Evolutionary conservation across 2,888 invertebrate species (phyloP).

Genomic region (Trachelus iudaicus): DNA sequence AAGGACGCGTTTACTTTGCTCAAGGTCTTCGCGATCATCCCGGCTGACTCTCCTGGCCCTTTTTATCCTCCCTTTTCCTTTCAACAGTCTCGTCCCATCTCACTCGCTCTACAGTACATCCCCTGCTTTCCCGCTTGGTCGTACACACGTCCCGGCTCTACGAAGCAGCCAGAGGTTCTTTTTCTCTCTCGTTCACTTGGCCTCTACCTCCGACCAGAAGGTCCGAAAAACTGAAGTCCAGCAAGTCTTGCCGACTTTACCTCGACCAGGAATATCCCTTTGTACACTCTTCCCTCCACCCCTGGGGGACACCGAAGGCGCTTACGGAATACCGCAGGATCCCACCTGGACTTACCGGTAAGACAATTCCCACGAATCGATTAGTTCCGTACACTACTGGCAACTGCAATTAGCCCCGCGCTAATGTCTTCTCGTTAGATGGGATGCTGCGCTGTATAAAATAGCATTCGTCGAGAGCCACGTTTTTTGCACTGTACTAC

Average conservation of each 20-base stretch:
- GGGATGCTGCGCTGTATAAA: not conserved
- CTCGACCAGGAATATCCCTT: not conserved
- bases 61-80: not conserved
- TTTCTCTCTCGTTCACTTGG: not conserved
- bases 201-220: not conserved
- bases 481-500: not conserved
- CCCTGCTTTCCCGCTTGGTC: not conserved
- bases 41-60: not conserved
- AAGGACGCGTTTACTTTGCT: constrained; percentile 24
- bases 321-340: not conserved
- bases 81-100: not conserved
- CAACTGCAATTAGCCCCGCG: constrained; percentile 54
- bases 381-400: constrained; percentile 48
- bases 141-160: not conserved
- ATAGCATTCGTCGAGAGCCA: not conserved
- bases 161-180: too few species aligned
- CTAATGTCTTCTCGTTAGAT: constrained; percentile 54
- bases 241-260: not conserved
- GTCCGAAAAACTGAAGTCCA: not conserved
- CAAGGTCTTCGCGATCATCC: not conserved
- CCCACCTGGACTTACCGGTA: not conserved
- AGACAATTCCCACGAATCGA: constrained; percentile 50
- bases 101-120: not conserved
- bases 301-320: not conserved
- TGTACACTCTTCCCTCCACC: too few species aligned